Conservation (phyloP, 2,888 invertebrate genomes). For the Drosophila aldrichi region DNA sequence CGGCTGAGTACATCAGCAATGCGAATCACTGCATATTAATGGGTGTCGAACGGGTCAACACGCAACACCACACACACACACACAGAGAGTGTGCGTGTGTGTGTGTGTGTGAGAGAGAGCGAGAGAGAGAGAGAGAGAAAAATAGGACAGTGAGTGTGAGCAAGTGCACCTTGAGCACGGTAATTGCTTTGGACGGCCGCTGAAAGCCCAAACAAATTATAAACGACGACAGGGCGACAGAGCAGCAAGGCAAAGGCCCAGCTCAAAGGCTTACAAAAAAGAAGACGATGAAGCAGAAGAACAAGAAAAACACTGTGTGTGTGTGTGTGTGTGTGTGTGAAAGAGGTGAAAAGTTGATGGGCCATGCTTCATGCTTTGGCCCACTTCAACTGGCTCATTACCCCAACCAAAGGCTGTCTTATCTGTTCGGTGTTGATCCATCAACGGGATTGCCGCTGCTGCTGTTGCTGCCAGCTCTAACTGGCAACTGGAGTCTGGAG, state of each 20-base stretch:
- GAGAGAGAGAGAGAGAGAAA: background rate
- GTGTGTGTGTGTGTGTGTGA: background rate
- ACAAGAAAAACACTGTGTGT: background rate
- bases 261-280: conserved; percentile 53
- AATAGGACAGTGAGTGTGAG: background rate
- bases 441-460: conserved; percentile 51
- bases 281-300: background rate
- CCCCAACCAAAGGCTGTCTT: conserved; percentile 55
- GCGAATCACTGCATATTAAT: conserved; percentile 50
- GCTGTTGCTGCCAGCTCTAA: conserved; percentile 8
- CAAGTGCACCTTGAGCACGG: conserved; percentile 58
- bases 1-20: conserved; percentile 9
- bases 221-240: conserved; percentile 39
- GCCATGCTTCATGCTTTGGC: conserved; percentile 31
- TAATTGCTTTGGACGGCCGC: conserved; percentile 73
- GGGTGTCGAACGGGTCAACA: conserved; percentile 37
- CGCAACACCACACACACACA: conserved; percentile 10
- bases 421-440: conserved; percentile 69
- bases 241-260: conserved; percentile 19
- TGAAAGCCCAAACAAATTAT: conserved; percentile 75
- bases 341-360: conserved; percentile 16
- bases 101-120: too few relatives aligned
- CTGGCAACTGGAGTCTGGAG: conserved; percentile 31
- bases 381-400: conserved; percentile 67
- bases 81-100: too few relatives aligned